Evolutionary conservation across 2,888 invertebrate genomes (phyloP).

Genomic region (Hyppa rectilinea): DNA sequence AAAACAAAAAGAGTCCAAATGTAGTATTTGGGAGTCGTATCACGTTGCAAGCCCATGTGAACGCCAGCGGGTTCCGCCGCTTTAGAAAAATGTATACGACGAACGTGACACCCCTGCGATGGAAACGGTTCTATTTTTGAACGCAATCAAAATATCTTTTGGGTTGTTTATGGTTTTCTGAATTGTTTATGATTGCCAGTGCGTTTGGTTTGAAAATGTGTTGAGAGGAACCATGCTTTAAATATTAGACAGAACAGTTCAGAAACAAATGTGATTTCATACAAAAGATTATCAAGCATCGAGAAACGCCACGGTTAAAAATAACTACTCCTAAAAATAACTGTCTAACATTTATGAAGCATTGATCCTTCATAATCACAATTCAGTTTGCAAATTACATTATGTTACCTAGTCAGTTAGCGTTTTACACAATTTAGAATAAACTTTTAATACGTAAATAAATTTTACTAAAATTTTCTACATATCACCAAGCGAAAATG

Average conservation of each 20-base stretch:
- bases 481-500: background rate
- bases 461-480: too few species aligned
- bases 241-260: conserved; percentile 4
- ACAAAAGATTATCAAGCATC: background rate
- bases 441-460: too few species aligned
- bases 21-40: conserved; percentile 56
- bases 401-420: too few species aligned
- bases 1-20: conserved; percentile 57
- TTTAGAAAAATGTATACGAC: conserved; percentile 72
- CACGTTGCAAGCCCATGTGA: conserved; percentile 71
- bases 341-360: too few species aligned
- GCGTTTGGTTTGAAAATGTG: conserved; percentile 17
- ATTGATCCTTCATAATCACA: too few species aligned
- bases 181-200: conserved; percentile 32
- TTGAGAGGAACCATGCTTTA: background rate
- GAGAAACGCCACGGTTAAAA: background rate
- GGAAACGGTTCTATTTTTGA: conserved; percentile 51
- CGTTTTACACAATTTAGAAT: too few species aligned
- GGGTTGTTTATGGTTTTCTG: conserved; percentile 50
- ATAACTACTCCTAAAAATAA: too few species aligned
- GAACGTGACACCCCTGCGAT: conserved; percentile 63
- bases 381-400: too few species aligned
- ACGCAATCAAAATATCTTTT: conserved; percentile 53
- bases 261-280: background rate
- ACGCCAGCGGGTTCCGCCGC: conserved; percentile 60